Evolutionary conservation across 2,888 invertebrate genomes (phyloP).

Genomic region (Hemicrepidius hirtus): DNA sequence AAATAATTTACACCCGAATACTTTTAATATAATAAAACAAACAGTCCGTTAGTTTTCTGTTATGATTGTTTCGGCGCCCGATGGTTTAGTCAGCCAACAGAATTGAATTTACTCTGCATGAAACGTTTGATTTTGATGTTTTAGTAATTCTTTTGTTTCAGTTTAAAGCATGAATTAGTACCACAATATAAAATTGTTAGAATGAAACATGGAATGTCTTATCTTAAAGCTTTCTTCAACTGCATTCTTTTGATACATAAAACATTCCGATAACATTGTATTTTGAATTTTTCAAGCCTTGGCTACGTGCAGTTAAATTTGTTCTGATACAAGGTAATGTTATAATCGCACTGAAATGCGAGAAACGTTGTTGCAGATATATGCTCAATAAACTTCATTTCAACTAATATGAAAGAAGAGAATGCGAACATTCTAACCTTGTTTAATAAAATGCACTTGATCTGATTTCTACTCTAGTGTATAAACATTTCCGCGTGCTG

Average conservation of each 20-base stretch:
- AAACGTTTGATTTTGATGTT: background rate
- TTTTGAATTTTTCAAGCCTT: slow-evolving; percentile 6
- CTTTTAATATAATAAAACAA: too few species aligned
- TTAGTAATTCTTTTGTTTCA: background rate
- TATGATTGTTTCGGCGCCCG: too few species aligned
- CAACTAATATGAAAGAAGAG: slow-evolving; percentile 31
- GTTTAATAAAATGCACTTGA: slow-evolving; percentile 59
- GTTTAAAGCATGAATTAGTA: too few species aligned
- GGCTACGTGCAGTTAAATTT: background rate
- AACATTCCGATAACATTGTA: slow-evolving; percentile 16
- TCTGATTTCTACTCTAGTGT: slow-evolving; percentile 59
- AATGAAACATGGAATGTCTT: background rate
- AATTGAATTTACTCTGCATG: too few species aligned
- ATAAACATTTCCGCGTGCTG: slow-evolving; percentile 55
- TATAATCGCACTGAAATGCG: slow-evolving; percentile 1
- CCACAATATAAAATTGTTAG: background rate
- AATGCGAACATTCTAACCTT: slow-evolving; percentile 53
- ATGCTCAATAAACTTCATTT: too few species aligned
- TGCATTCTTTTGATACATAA: background rate
- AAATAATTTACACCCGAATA: too few species aligned
- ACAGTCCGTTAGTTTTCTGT: too few species aligned
- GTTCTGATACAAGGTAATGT: background rate
- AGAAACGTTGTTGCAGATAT: background rate
- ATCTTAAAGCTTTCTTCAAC: background rate
- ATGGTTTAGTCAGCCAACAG: too few species aligned